Base-by-base conservation (phyloP, 2,888 invertebrate species). In the Ennomos fuscantarius region DNA sequence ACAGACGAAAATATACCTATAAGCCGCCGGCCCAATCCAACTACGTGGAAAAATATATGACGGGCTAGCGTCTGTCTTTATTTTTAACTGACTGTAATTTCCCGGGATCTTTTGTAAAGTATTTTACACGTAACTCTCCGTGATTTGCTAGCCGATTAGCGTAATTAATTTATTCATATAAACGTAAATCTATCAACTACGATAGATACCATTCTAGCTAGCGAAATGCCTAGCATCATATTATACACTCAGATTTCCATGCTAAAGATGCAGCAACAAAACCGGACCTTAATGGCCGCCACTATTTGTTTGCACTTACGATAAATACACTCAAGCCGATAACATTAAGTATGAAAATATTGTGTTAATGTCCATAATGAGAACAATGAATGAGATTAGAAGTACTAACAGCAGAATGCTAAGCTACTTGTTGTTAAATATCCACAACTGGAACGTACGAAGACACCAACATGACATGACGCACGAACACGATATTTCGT, bases 261-360 rank as follows among this genome's bases (percentile, higher is more conserved):
- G 69, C 50, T 76, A 76, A 74, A 79, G 70, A 69, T 73, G 74
- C 63, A 72, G 75, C 70, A 73, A 79, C 72, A 66, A 57, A 72
- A 78, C 55, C 58, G 68, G 76, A 72, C 73, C 73, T 52, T 78
- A 80, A 80, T 79, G 68, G 63, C 67, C 63, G 60, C 58, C 62
- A 69, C 76, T 74, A 76, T 79, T 78, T 74, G 68, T 79, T 78
- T 74, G 68, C 69, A 62, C 60, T 62, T 62, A 67, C 62, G 65
- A 72, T 70, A 72, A 74, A 70, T 65, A 60, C 61, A 69, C 65
- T 63, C 53, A 50, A 67, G 66, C 66, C 67, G 68, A 74, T 67
- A 70, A 69, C 57, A 64, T 62, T 66, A 63, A 66, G 59, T 58
- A 52, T 55, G 40, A 40, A 48, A 53, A 59, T 64, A 65, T 59